phyloP scores from a whole-genome alignment of 2,113 vertebrate genomes.

The Rana temporaria region DNA sequence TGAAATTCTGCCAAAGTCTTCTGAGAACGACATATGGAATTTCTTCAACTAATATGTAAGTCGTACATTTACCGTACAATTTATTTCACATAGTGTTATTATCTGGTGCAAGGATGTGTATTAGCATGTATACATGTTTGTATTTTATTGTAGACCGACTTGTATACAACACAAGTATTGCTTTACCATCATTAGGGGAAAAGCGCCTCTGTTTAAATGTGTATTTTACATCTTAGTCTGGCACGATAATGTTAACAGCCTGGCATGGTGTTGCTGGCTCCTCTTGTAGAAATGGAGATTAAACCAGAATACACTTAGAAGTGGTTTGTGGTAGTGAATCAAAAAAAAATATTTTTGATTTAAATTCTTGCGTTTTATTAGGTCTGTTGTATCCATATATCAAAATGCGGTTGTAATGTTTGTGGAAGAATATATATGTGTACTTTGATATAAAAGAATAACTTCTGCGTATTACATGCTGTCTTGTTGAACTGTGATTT shows the following conservation, averaged over 20 bases:
- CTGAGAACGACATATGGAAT: neutral
- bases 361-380: too few relatives aligned
- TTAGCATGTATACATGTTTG: neutral
- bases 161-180: neutral
- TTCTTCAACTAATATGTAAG: neutral
- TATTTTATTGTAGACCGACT: neutral
- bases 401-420: too few relatives aligned
- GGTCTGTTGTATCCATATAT: too few relatives aligned
- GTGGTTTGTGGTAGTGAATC: too few relatives aligned
- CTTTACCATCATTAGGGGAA: neutral
- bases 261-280: conserved; percentile 47
- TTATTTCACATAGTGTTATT: neutral
- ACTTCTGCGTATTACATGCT: too few relatives aligned
- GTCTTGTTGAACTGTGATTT: too few relatives aligned
- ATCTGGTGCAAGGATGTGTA: neutral
- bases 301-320: conserved; percentile 6
- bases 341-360: too few relatives aligned
- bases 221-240: neutral
- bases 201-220: neutral
- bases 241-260: conserved; percentile 16
- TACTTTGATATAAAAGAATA: too few relatives aligned
- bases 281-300: conserved; percentile 52
- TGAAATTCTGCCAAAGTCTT: neutral
- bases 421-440: too few relatives aligned
- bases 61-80: neutral